phyloP scores from a whole-genome alignment of 2,888 invertebrate genomes.

The Clostera curtula region DNA sequence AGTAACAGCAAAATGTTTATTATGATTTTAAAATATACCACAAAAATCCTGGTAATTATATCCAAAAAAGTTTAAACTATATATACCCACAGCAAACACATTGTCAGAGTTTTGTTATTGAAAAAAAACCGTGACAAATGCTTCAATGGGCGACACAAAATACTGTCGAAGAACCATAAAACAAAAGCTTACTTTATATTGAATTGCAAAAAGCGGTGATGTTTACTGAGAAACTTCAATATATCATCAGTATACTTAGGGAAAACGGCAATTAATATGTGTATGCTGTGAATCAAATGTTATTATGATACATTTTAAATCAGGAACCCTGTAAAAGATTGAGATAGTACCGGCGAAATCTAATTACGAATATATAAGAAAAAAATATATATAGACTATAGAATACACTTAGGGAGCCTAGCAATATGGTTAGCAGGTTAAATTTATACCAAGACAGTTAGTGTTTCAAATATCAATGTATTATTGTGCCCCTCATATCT shows the following conservation, averaged over 20 bases:
- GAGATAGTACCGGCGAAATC: conserved; percentile 19
- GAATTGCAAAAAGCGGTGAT: conserved; percentile 31
- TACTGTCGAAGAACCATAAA: conserved; percentile 24
- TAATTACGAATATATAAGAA: conserved; percentile 20
- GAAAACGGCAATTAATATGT: conserved; percentile 15
- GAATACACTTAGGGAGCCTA: conserved; percentile 30
- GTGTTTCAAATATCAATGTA: conserved; percentile 19
- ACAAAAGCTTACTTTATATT: conserved; percentile 31
- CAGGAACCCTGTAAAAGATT: conserved; percentile 42
- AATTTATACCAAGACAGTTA: conserved; percentile 20
- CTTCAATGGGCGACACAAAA: conserved; percentile 30
- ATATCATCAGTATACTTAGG: conserved; percentile 22
- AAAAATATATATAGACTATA: conserved; percentile 16
- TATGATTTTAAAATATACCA: conserved; percentile 14
- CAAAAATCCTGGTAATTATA: conserved; percentile 61
- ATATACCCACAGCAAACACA: conserved; percentile 32
- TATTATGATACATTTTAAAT: conserved; percentile 15
- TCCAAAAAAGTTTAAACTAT: conserved; percentile 38
- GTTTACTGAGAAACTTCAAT: conserved; percentile 26
- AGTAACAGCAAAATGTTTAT: conserved; percentile 51
- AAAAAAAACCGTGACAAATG: conserved; percentile 23
- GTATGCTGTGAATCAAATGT: conserved; percentile 18
- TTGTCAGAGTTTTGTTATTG: conserved; percentile 16
- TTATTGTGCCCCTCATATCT: conserved; percentile 31
- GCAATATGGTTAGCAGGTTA: conserved; percentile 28